Conservation (phyloP, 2,797 vertebrate genomes). For the Carcharodon carcharias region DNA sequence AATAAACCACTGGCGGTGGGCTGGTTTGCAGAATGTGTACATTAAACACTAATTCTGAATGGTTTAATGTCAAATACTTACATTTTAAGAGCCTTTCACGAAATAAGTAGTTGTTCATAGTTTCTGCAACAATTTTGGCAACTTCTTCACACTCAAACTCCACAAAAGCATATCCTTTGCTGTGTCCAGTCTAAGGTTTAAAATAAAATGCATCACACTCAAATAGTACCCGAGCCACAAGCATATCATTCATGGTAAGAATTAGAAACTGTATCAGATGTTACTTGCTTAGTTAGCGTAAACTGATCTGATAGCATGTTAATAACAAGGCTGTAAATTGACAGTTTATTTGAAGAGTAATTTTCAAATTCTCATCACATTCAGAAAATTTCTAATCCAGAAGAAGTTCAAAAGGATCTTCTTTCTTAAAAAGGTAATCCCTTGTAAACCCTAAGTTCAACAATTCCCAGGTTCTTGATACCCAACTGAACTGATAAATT, state of each 20-base stretch:
- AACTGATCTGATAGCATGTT: not conserved
- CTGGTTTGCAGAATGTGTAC: not conserved
- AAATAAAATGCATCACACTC: constrained; percentile 37
- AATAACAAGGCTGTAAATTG: not conserved
- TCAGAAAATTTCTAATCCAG: not conserved
- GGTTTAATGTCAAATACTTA: constrained; percentile 54
- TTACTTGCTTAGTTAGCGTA: not conserved
- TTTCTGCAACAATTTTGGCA: constrained; percentile 86
- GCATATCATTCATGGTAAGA: not conserved
- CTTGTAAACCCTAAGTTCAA: not conserved
- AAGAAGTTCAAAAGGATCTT: not conserved
- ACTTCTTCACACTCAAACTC: constrained; percentile 90
- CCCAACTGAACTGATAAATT: not conserved
- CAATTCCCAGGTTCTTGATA: not conserved
- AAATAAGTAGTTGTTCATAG: constrained; percentile 95
- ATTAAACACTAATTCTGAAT: not conserved
- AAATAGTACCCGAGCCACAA: not conserved
- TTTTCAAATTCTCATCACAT: not conserved
- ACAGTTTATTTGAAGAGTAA: not conserved
- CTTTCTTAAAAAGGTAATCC: not conserved
- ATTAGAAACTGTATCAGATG: not conserved
- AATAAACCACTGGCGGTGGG: not conserved
- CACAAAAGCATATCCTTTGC: constrained; percentile 83
- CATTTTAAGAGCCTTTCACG: constrained; percentile 82
- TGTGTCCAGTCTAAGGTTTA: constrained; percentile 72